Evolutionary conservation across 2,113 vertebrate genomes (phyloP), one percentile per base, ranked within the genome.

Genomic region (Danionella cerebrum): DNA sequence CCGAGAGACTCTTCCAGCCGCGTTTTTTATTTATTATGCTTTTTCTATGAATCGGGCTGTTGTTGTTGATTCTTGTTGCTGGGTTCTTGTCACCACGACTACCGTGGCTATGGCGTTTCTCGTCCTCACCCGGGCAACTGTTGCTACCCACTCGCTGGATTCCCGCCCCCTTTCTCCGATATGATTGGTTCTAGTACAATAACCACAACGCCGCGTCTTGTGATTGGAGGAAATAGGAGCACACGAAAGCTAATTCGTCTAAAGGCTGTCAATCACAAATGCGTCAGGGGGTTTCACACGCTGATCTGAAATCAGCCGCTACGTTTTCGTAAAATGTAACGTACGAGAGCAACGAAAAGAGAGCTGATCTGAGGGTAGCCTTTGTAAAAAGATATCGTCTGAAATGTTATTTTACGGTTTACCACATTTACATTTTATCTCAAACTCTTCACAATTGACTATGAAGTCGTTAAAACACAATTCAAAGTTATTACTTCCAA

Each of bases 81-180:
- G 90, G 92, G 93, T 88, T 94, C 93, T 94, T 91, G 93, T 96
- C 93, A 92, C 92, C 93, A 95, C 90, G 93, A 92, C 93, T 96
- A 96, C 93, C 91, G 93, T 92, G 93, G 91, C 91, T 96, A 95
- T 96, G 92, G 93, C 92, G 93, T 92, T 89, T 92, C n/a, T n/a
- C 93, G 90, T 94, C 91, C 90, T 94, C 93, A 94, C 93, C 92
- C 91, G 91, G 93, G 93, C 93, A 96, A 96, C 93, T 94, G 93
- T 96, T 96, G 93, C 93, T 96, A 96, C 91, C 93, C 91, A 91
- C 91, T 90, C 86, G 79, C 79, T 82, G 75, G 79, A 73, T 78
- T 73, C 74, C 83, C 86, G 72, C 76, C 85, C 79, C 82, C 79
- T 75, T 76, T 65, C 22, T 11, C 16, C 14, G 39, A 25, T 74